phyloP scores from a whole-genome alignment of 2,797 vertebrate genomes.

The Sparidentex hasta region DNA sequence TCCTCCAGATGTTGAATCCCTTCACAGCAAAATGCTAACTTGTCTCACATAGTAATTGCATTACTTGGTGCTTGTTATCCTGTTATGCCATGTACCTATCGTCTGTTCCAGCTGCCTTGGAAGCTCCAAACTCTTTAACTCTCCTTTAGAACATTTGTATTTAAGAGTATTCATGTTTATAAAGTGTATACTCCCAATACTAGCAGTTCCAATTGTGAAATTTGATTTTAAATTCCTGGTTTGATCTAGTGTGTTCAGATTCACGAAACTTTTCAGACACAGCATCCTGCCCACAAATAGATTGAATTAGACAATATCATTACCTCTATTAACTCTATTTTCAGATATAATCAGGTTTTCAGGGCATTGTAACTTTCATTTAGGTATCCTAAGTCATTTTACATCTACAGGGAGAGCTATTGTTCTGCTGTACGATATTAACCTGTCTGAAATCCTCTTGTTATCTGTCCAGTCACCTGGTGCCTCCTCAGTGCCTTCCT shows the following conservation, averaged over 20 bases:
- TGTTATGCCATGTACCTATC: neutral
- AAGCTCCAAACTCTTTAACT: neutral
- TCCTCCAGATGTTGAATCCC: conserved; percentile 26
- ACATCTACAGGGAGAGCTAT: conserved; percentile 1
- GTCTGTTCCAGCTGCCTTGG: neutral
- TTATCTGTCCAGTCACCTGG: conserved; percentile 56
- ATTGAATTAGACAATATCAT: neutral
- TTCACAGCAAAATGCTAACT: conserved; percentile 15
- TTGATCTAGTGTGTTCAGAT: neutral
- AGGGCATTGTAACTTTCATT: neutral
- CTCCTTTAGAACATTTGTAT: neutral
- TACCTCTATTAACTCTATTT: neutral
- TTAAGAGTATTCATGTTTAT: neutral
- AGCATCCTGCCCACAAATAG: neutral
- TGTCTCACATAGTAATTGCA: neutral
- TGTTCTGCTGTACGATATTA: conserved; percentile 35
- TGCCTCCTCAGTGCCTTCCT: conserved; percentile 35
- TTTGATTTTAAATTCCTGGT: neutral
- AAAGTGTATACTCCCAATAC: neutral
- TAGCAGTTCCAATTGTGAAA: neutral
- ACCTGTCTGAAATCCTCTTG: conserved; percentile 44
- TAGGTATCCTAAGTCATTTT: conserved; percentile 18
- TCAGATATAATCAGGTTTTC: neutral
- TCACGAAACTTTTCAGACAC: neutral
- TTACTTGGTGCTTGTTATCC: neutral